phyloP scores from a whole-genome alignment of 2,888 invertebrate genomes.

The Heliothis peltigera region DNA sequence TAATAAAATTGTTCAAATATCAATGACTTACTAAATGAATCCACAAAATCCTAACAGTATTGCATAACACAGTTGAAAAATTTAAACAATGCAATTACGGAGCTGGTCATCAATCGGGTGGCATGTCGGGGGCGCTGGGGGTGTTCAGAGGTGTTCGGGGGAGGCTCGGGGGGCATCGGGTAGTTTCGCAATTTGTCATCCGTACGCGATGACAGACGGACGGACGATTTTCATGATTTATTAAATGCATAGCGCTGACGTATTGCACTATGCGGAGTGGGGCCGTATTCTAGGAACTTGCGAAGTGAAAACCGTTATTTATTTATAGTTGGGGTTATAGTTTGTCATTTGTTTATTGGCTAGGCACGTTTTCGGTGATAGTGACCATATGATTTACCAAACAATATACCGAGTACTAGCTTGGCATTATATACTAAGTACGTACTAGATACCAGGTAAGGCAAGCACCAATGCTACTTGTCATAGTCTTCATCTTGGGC shows the following conservation, averaged over 20 bases:
- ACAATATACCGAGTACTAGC: too few relatives aligned
- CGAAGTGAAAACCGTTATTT: slow-evolving; percentile 36
- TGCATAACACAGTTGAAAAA: slow-evolving; percentile 29
- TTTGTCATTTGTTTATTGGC: slow-evolving; percentile 37
- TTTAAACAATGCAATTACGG: slow-evolving; percentile 49
- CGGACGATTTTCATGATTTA: slow-evolving; percentile 83
- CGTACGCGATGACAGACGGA: slow-evolving; percentile 76
- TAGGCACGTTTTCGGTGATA: too few relatives aligned
- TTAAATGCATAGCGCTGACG: slow-evolving; percentile 78
- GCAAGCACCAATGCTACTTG: too few relatives aligned
- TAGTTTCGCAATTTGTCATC: slow-evolving; percentile 78
- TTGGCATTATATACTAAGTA: too few relatives aligned
- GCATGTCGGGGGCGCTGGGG: slow-evolving; percentile 15
- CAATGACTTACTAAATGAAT: background rate
- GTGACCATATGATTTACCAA: too few relatives aligned
- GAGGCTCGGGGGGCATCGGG: slow-evolving; percentile 60
- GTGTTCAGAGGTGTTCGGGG: slow-evolving; percentile 43
- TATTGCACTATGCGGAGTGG: slow-evolving; percentile 65
- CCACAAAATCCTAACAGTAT: slow-evolving; percentile 28
- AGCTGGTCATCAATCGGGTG: slow-evolving; percentile 57
- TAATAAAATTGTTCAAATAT: too few relatives aligned
- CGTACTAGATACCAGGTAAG: too few relatives aligned
- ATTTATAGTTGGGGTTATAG: slow-evolving; percentile 20
- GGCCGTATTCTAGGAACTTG: slow-evolving; percentile 45
- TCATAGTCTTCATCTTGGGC: too few relatives aligned